A percentile compares a stretch with the other conserved stretches of the same genome.
phyloP scores from a whole-genome alignment of 2,113 vertebrate genomes.

The Phyllopteryx taeniolatus region DNA sequence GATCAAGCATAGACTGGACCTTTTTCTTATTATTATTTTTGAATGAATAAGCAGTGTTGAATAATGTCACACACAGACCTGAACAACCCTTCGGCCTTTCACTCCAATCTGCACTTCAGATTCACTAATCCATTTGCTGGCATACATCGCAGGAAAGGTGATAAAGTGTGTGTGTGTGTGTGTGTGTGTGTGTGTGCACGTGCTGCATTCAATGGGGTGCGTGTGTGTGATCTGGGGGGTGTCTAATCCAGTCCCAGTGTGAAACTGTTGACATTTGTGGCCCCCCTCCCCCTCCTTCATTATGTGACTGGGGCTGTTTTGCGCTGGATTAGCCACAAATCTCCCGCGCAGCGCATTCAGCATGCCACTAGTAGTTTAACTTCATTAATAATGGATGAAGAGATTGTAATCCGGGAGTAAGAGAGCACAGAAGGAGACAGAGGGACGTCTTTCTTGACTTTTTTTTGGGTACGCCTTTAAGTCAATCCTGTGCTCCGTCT shows the following conservation, averaged over 20 bases:
- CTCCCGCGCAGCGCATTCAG: constrained; percentile 98
- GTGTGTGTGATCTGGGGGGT: constrained; percentile 74
- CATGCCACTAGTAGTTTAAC: constrained; percentile 99
- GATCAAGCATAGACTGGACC: constrained; percentile 15
- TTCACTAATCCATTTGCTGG: constrained; percentile 85
- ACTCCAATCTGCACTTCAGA: constrained; percentile 74
- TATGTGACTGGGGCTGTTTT: constrained; percentile 99
- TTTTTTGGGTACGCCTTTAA: neutral
- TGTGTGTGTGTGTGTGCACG: constrained; percentile 17
- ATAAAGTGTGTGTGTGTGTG: constrained; percentile 17
- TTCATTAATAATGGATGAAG: constrained; percentile 99
- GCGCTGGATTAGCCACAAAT: constrained; percentile 99
- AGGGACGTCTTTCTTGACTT: constrained; percentile 29
- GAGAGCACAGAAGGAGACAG: constrained; percentile 62
- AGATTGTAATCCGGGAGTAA: constrained; percentile 93
- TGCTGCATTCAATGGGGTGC: constrained; percentile 10
- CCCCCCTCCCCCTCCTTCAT: constrained; percentile 96
- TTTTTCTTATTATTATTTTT: constrained; percentile 12
- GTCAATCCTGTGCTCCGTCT: constrained; percentile 26
- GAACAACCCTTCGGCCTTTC: constrained; percentile 78
- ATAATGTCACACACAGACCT: constrained; percentile 34
- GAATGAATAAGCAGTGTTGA: constrained; percentile 11
- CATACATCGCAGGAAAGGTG: constrained; percentile 52
- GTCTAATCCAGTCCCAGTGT: constrained; percentile 99
- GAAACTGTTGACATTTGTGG: constrained; percentile 99